Evolutionary conservation across 2,113 vertebrate species (phyloP).

Genomic region (Lagopus leucura): DNA sequence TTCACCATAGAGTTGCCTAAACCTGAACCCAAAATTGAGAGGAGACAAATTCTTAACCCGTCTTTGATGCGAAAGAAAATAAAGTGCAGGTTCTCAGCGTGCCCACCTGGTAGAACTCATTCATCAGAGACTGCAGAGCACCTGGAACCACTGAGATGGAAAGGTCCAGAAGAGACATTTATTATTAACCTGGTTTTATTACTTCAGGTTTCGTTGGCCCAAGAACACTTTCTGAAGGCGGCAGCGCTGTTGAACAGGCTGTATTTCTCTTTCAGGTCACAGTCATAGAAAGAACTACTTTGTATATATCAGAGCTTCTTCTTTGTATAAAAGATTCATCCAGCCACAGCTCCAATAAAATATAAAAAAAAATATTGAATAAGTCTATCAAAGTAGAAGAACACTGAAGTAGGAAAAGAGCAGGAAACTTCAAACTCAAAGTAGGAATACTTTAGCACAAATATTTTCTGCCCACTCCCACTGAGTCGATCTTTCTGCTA

Average conservation of each 20-base stretch:
- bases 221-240: neutral
- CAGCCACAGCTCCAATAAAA: neutral
- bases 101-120: neutral
- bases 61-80: neutral
- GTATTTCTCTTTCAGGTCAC: neutral
- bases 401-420: slow-evolving; percentile 13
- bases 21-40: neutral
- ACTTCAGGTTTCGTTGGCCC: neutral
- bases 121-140: neutral
- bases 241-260: neutral
- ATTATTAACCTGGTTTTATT: neutral
- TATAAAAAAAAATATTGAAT: neutral
- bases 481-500: slow-evolving; percentile 4
- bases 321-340: neutral
- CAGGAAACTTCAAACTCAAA: slow-evolving; percentile 42
- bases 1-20: neutral
- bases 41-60: neutral
- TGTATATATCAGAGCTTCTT: neutral
- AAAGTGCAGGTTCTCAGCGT: neutral
- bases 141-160: neutral
- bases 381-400: neutral
- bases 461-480: neutral
- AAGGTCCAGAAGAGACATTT: neutral
- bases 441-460: slow-evolving; percentile 36
- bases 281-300: neutral